Base-by-base conservation (phyloP, 2,797 vertebrate genomes). In the Coilia nasus region DNA sequence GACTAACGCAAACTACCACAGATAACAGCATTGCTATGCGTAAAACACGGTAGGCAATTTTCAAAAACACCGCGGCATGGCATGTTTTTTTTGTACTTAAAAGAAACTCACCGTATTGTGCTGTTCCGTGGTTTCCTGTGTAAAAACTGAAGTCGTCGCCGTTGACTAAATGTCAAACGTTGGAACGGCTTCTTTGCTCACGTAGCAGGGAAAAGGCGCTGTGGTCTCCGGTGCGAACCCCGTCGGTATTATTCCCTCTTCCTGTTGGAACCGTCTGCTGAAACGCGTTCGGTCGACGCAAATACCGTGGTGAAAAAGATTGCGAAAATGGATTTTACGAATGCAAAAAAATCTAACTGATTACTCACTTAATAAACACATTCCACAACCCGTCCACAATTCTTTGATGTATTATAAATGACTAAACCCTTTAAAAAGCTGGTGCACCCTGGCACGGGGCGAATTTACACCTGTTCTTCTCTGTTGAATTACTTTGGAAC, bases 171-270 rank as follows among this genome's bases (percentile, higher is more conserved):
- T 75, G 67, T 41, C 1, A 75, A 35, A 75, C 67, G 67, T 35
- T 35, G 67, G 67, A 75, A 75, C 67, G 28, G 28, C 28, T 75
- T 14, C 3, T 75, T 35, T 4, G 67, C 67, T 75, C 28, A 35
- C 28, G 67, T 75, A 5, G 19, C 19, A 28, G 28, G 67, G 64
- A 71, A 75, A 71, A 75, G 28, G 67, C 67, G 67, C 67, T 75
- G 28, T 75, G 31, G 5, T 75, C 67, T 75, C 28, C 67, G 28
- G 67, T 75, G 67, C 31, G 67, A 28, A 75, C 28, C 67, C 14
- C 15, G 31, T 15, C 67, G 67, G 67, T 75, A 75, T 75, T 75
- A 28, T 75, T 75, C 67, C 67, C 67, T 17, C 7, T 75, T 28
- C 67, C 31, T 75, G 15, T 75, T 35, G 67, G 67, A 75, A 19